Evolutionary conservation across 2,113 vertebrate genomes (phyloP), one percentile per base, ranked within the genome.

Genomic region (Cyanoderma ruficeps): DNA sequence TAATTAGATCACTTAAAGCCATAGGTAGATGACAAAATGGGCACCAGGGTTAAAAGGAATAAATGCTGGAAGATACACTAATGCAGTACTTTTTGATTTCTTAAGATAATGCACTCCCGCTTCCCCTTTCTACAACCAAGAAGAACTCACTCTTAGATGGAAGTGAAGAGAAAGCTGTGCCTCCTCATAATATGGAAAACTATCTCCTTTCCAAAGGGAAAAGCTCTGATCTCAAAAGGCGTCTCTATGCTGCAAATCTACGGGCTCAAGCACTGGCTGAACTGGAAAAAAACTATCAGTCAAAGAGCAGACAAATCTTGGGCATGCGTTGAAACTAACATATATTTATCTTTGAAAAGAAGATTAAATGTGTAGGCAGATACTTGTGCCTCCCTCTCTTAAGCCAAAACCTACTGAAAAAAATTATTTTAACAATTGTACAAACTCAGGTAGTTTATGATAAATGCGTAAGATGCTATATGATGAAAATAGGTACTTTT

Each of bases 81-180:
- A 95, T 92, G 76, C 52, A 49, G 64, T 72, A 49, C 23, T 71
- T 93, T 64, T 94, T 89, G 42, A 96, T 95, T 93, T 96, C 56
- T 93, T 93, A 96, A 99, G 98, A 97, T 97, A 97, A 97, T 1
- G 31, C 47, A 16, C 22, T 94, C 42, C 76, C 82, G 31, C 96
- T 98, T 69, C 97, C 97, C 31, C 68, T 95, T 50, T 98, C 98
- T 15, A 76, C 97, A 4, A 97, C 97, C 31, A 99, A 98, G 97
- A 99, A 98, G 97, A 99, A 98, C 86, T 98, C 98, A 94, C 98
- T 98, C 81, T 99, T 98, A 96, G 97, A 98, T 15, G 97, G 98
- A 88, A 98, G 91, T 87, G 98, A 99, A 97, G 98, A 99, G 94
- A 99, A 99, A 78, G 22, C 63, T 64, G 30, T 41, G 33, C 55